These are phyloP conservation scores for Pentamera pediparva DNA, from an alignment of 53 echinoderm and acorn worm species.

Conservation along the genomic window DNA sequence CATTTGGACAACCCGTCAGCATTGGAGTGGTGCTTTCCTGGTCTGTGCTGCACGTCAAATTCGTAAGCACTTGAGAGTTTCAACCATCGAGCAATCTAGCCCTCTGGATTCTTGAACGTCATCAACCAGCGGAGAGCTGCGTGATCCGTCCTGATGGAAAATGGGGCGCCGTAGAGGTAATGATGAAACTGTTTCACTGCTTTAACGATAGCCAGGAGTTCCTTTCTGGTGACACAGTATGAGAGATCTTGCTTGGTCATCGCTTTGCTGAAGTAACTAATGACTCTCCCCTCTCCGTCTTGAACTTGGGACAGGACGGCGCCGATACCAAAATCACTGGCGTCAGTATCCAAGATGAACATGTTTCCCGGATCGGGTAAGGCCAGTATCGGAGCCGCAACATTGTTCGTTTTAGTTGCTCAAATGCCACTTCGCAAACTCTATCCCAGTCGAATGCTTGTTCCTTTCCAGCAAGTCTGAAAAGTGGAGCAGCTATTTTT, in stretches of 20 bases:
- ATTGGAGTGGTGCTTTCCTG: conserved; percentile 7
- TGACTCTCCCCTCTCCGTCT: conserved; percentile 44
- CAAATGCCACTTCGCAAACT: conserved; percentile 39
- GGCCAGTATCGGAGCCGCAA: conserved; percentile 37
- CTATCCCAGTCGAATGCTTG: conserved; percentile 32
- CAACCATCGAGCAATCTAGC: conserved; percentile 31
- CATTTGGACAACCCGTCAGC: conserved; percentile 19
- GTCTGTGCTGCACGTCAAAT: conserved; percentile 16
- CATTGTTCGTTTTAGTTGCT: conserved; percentile 43
- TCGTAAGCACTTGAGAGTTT: conserved; percentile 16
- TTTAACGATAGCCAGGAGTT: conserved; percentile 12
- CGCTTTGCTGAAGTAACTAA: conserved; percentile 35
- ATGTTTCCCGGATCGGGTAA: conserved; percentile 10
- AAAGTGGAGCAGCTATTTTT: conserved; percentile 41
- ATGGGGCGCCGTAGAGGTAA: conserved; percentile 12
- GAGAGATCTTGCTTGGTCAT: conserved; percentile 25
- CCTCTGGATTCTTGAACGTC: conserved; percentile 13
- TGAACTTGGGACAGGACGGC: conserved; percentile 43
- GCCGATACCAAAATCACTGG: conserved; percentile 37
- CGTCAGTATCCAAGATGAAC: conserved; percentile 49
- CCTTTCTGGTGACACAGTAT: conserved; percentile 43
- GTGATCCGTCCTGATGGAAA: conserved; percentile 20
- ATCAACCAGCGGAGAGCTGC: conserved; percentile 16
- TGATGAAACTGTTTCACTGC: conserved; percentile 40
- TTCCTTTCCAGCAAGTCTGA: conserved; percentile 39